A percentile compares a stretch with the other conserved stretches of the same genome.
Evolutionary conservation across 2,797 vertebrate genomes (phyloP).

Genomic region (Manis crassicaudata): DNA sequence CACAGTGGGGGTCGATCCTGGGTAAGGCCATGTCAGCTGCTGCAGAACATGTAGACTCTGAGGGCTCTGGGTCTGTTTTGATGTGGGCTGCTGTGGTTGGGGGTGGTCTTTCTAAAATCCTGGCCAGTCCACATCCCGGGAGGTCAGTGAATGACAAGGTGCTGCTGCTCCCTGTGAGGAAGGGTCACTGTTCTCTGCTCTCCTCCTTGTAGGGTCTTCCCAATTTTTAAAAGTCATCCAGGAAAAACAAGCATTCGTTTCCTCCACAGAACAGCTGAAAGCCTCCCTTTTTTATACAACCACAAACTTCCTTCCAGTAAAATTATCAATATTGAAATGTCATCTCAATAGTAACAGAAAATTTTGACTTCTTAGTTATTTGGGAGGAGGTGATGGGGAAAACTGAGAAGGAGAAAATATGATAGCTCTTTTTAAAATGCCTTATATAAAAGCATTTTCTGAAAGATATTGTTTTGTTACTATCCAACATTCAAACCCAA

Average conservation of each 20-base stretch:
- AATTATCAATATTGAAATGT: slow-evolving; percentile 58
- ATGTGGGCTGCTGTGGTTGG: slow-evolving; percentile 6
- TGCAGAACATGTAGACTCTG: slow-evolving; percentile 50
- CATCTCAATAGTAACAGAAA: slow-evolving; percentile 47
- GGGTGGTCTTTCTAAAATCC: slow-evolving; percentile 43
- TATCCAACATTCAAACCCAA: slow-evolving; percentile 59
- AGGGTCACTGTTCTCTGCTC: slow-evolving; percentile 32
- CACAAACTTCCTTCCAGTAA: slow-evolving; percentile 23
- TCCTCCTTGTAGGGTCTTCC: not conserved
- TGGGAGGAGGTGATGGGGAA: not conserved
- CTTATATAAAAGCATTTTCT: slow-evolving; percentile 53
- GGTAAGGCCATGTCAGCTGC: slow-evolving; percentile 14
- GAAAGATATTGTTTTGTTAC: slow-evolving; percentile 48
- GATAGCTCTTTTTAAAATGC: slow-evolving; percentile 52
- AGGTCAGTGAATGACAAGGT: not conserved
- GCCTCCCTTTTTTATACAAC: not conserved
- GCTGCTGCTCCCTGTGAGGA: not conserved
- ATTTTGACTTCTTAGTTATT: slow-evolving; percentile 14
- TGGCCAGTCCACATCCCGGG: not conserved
- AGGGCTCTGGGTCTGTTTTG: not conserved
- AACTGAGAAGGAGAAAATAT: slow-evolving; percentile 33
- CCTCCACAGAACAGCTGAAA: not conserved
- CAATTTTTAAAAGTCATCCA: slow-evolving; percentile 11
- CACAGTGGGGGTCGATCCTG: not conserved
- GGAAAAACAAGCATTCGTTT: slow-evolving; percentile 57